Percentiles rank a stretch among this genome's conserved stretches.
These are phyloP conservation scores for Prorops nasuta DNA, from an alignment of 1,140 invertebrate species.

Conservation along the genomic window DNA sequence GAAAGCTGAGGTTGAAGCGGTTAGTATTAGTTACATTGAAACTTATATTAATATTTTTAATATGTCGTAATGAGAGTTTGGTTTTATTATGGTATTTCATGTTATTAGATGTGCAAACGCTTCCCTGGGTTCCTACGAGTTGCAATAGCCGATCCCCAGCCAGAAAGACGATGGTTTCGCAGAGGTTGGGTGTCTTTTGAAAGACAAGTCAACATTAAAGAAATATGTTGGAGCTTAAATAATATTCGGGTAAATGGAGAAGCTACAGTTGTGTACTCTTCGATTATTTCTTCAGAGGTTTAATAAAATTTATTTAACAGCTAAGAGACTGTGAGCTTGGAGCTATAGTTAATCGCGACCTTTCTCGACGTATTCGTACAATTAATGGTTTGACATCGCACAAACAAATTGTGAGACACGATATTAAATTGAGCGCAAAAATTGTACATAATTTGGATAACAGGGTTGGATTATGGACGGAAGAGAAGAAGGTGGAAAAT, in stretches of 20 bases:
- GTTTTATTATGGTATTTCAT: slow-evolving; percentile 11
- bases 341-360: slow-evolving; percentile 91
- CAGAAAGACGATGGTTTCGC: slow-evolving; percentile 91
- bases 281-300: too few species aligned
- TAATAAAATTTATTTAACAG: slow-evolving; percentile 48
- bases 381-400: slow-evolving; percentile 92
- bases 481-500: slow-evolving; percentile 51
- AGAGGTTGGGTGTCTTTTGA: slow-evolving; percentile 98
- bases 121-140: slow-evolving; percentile 96
- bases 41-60: slow-evolving; percentile 7
- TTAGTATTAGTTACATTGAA: slow-evolving; percentile 53
- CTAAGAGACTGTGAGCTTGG: slow-evolving; percentile 90
- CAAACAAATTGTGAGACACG: slow-evolving; percentile 84
- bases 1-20: slow-evolving; percentile 94
- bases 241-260: slow-evolving; percentile 74
- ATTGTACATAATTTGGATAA: slow-evolving; percentile 94
- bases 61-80: not conserved
- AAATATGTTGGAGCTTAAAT: slow-evolving; percentile 99
- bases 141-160: slow-evolving; percentile 93
- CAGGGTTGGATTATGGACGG: slow-evolving; percentile 77
- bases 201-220: slow-evolving; percentile 95
- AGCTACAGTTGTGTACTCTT: too few species aligned
- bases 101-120: slow-evolving; percentile 82
- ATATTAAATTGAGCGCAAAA: slow-evolving; percentile 91
- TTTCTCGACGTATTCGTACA: slow-evolving; percentile 87